Evolutionary conservation across 2,888 invertebrate genomes (phyloP), one percentile per base, ranked within the genome.

Genomic region (Rapana venosa): DNA sequence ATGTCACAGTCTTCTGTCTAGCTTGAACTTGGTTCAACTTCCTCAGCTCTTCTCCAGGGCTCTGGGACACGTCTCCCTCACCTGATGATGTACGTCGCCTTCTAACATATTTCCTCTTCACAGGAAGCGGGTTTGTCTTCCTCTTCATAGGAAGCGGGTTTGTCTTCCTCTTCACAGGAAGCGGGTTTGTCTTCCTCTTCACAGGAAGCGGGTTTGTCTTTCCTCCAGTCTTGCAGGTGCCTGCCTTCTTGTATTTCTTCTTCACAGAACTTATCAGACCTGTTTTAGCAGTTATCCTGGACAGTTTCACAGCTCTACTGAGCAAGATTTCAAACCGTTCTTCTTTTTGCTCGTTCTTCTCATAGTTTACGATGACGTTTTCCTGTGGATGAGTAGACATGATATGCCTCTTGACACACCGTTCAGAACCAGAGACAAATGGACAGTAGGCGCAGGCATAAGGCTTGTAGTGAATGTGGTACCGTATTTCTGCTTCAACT

Each of bases 391-490:
- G 87, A 8, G 36, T n/a, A 8, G 11, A 11, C 20, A 30, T n/a
- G 6, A 87, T 56, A 56, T 87, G 87, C 6, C 13, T 35, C 22
- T 56, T 70, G 36, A 56, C 32, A 26, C 4, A 30, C 77, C 20
- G 22, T 35, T 87, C 87, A 56, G 87, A 87, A 30, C 87, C 22
- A 2, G 87, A 77, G 11, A 20, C n/a, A 0, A 36, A 17, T 13
- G 36, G 30, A 56, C 87, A 87, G 77, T 87, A 77, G 15, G 74
- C 56, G 61, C 87, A 87, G 30, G 17, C n/a, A 30, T 47, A 87
- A 13, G 70, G 70, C 26, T 87, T 70, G 87, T 87, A 87, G 15
- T 77, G 47, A 13, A 77, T 56, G 77, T 87, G 87, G 56, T 20
- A 74, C 30, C 70, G 26, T 35, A 87, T 87, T 35, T 87, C 87